A percentile compares a stretch with the other conserved stretches of the same genome.
Conservation (phyloP, 2,797 vertebrate species). For the Argentina silus region DNA sequence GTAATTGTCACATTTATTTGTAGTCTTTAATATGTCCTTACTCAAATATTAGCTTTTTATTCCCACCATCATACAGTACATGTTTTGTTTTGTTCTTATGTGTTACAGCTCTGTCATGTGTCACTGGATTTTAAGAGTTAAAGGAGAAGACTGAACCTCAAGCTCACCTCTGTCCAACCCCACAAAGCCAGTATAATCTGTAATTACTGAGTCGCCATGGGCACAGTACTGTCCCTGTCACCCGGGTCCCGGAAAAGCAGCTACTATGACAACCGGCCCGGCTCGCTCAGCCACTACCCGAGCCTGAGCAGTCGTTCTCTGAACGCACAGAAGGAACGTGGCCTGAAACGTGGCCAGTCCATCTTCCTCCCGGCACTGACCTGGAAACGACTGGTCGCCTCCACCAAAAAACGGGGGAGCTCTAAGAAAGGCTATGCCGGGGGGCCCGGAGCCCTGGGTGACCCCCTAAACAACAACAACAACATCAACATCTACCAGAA, state of each 20-base stretch:
- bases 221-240: conserved; percentile 82
- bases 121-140: conserved; percentile 33
- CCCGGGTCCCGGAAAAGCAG: conserved; percentile 77
- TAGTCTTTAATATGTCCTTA: too few species aligned
- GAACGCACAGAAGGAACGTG: conserved; percentile 76
- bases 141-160: conserved; percentile 29
- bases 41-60: neutral
- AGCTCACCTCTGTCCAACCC: conserved; percentile 10
- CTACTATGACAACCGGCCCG: conserved; percentile 76
- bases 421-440: conserved; percentile 67
- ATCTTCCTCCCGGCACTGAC: conserved; percentile 83
- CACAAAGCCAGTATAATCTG: conserved; percentile 28
- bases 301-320: conserved; percentile 78
- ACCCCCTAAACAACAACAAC: conserved; percentile 77
- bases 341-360: conserved; percentile 77
- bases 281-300: conserved; percentile 79
- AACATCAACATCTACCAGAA: conserved; percentile 76
- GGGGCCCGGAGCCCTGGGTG: conserved; percentile 34
- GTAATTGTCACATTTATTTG: too few species aligned
- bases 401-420: conserved; percentile 79
- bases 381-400: conserved; percentile 85
- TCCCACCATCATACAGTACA: neutral
- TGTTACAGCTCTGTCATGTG: conserved; percentile 35
- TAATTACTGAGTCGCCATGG: conserved; percentile 69
- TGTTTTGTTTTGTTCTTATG: conserved; percentile 10